A percentile compares a stretch with the other conserved stretches of the same genome.
Evolutionary conservation across 2,113 vertebrate genomes (phyloP).

Genomic region (Stigmatopora nigra): DNA sequence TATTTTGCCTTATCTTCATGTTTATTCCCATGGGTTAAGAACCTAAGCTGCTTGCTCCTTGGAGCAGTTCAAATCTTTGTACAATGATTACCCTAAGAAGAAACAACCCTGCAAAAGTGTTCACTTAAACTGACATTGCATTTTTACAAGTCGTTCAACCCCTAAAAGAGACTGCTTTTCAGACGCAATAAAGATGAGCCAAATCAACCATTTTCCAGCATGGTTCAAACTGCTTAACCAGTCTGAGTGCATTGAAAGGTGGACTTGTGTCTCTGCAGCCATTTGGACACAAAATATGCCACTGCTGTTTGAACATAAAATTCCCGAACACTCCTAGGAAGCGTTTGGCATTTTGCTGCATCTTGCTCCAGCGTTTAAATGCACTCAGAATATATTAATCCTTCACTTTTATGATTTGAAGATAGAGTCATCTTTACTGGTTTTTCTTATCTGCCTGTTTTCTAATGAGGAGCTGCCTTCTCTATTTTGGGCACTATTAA

Average conservation of each 20-base stretch:
- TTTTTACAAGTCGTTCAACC: constrained; percentile 9
- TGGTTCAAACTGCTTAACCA: constrained; percentile 66
- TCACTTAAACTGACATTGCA: too few species aligned
- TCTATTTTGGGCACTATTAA: constrained; percentile 47
- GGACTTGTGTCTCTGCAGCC: constrained; percentile 44
- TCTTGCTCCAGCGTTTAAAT: constrained; percentile 59
- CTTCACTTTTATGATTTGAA: constrained; percentile 66
- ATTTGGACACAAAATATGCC: constrained; percentile 16
- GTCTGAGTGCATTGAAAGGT: constrained; percentile 65
- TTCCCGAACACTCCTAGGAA: constrained; percentile 32
- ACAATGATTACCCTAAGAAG: too few species aligned
- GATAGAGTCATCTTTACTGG: constrained; percentile 59
- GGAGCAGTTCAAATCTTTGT: too few species aligned
- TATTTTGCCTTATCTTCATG: too few species aligned
- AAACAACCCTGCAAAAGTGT: too few species aligned
- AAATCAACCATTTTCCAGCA: constrained; percentile 69
- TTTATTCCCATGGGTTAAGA: too few species aligned
- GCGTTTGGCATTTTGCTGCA: constrained; percentile 24
- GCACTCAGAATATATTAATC: constrained; percentile 54
- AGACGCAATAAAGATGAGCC: constrained; percentile 72
- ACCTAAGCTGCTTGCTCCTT: too few species aligned
- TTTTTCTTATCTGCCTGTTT: constrained; percentile 63
- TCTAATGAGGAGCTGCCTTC: constrained; percentile 51
- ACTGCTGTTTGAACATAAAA: constrained; percentile 12
- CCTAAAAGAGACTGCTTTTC: constrained; percentile 55